Base-by-base conservation (phyloP, 2,797 vertebrate genomes). In the Allochrocebus solatus region DNA sequence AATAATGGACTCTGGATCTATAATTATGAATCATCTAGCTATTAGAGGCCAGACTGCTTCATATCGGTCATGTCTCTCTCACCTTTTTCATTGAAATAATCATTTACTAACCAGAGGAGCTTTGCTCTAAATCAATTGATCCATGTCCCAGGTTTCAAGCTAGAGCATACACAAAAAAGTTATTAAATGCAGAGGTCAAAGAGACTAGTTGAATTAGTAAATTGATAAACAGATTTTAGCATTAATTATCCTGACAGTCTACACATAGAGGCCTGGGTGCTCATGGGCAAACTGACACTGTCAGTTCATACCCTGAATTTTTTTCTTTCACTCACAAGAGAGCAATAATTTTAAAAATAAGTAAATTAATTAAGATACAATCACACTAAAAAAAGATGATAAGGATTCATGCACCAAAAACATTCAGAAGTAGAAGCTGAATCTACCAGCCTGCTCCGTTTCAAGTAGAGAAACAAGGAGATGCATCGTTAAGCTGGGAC, bases 121-220 rank as follows among this genome's bases (percentile, higher is more conserved):
- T 87, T n/a, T 79, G 41, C 80, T 91, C 36, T 84, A 91, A 94
- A 87, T 95, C 86, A 94, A 28, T 67, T 96, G 61, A 79, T 90
- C 36, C 11, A n/a, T 22, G 53, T 61, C 28, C 57, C 87, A 96
- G 87, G 33, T 94, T 97, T 91, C 83, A 82, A 93, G 14, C 70
- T 86, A 92, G 1, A 82, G 24, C 12, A 94, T 57, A 91, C 33
- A 64, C n/a, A 93, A 72, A 93, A 75, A 75, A 26, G 10, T 86
- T 70, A 94, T 59, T 97, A 94, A 94, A 93, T 95, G 33, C 79
- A 95, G 22, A 83, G 26, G 76, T 88, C 70, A 95, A 91, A 90
- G 36, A 96, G 33, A 81, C 26, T 59, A 28, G 30, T 48, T 85
- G 36, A 87, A 87, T 50, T 82, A 46, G 85, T 48, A 91, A 81